These are phyloP conservation scores for Onychorhynchus coronatus DNA, from an alignment of 2,113 vertebrate species.

Conservation along the genomic window DNA sequence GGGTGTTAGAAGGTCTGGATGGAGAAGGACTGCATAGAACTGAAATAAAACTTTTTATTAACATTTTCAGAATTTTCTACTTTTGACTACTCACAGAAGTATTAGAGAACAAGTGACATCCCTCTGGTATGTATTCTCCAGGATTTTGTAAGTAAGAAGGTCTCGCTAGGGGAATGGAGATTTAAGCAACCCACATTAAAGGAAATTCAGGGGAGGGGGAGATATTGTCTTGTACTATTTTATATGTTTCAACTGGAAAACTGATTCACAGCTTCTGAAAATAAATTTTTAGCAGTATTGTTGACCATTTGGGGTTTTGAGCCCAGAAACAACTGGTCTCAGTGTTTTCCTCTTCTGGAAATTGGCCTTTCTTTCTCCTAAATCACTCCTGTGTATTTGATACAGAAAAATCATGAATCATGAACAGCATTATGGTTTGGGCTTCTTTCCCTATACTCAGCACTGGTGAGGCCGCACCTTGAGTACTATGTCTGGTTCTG, in stretches of 20 bases:
- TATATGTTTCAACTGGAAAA: not conserved
- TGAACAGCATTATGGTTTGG: not conserved
- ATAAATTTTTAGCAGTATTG: not conserved
- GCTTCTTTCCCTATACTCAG: too few relatives aligned
- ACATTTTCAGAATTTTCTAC: not conserved
- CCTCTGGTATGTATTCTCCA: not conserved
- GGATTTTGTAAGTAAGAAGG: not conserved
- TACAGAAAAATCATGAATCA: not conserved
- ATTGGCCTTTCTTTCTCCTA: not conserved
- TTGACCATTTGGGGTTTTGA: not conserved
- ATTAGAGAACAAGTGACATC: not conserved
- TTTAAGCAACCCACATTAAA: not conserved
- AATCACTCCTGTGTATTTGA: not conserved
- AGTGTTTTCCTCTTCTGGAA: not conserved
- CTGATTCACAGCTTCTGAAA: not conserved
- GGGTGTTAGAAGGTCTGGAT: not conserved
- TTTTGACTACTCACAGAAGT: not conserved
- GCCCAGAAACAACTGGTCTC: not conserved
- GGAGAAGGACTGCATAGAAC: not conserved
- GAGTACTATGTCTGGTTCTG: too few relatives aligned
- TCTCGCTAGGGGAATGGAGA: not conserved
- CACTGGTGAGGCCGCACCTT: too few relatives aligned
- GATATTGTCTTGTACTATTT: not conserved
- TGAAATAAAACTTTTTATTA: not conserved
- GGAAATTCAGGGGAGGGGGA: rapidly evolving